A percentile compares a stretch with the other conserved stretches of the same genome.
These are phyloP conservation scores for Linyphia triangularis DNA, from an alignment of 2,888 invertebrate genomes.

Conservation along the genomic window DNA sequence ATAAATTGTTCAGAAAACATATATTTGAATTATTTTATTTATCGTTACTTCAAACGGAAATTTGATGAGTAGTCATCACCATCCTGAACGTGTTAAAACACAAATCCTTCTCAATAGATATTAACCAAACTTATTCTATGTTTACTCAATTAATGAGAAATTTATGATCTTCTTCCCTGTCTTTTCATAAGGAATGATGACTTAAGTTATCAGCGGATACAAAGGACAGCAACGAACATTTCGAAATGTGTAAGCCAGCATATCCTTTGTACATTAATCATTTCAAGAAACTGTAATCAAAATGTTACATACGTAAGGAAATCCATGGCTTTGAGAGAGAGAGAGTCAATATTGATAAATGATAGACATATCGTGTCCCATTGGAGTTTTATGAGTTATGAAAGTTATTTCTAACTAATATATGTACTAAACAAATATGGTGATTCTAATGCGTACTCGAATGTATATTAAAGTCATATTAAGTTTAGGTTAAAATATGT, in stretches of 20 bases:
- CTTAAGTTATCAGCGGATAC: neutral
- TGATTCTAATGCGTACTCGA: neutral
- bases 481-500: too few species aligned
- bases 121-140: neutral
- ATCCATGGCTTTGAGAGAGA: neutral
- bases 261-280: slow-evolving; percentile 43
- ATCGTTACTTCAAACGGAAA: too few species aligned
- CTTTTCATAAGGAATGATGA: neutral
- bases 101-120: too few species aligned
- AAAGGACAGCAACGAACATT: slow-evolving; percentile 2
- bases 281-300: slow-evolving; percentile 23
- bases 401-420: neutral
- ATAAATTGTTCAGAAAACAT: too few species aligned
- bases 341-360: slow-evolving; percentile 34
- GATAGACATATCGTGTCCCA: neutral
- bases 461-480: too few species aligned
- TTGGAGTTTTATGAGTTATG: neutral
- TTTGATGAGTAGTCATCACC: too few species aligned
- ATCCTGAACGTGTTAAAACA: too few species aligned
- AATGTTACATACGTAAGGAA: slow-evolving; percentile 5
- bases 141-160: neutral
- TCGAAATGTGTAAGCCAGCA: slow-evolving; percentile 2
- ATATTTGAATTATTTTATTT: too few species aligned
- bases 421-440: neutral
- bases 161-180: neutral